Conservation (phyloP, 2,888 invertebrate genomes). For the Ormia ochracea region DNA sequence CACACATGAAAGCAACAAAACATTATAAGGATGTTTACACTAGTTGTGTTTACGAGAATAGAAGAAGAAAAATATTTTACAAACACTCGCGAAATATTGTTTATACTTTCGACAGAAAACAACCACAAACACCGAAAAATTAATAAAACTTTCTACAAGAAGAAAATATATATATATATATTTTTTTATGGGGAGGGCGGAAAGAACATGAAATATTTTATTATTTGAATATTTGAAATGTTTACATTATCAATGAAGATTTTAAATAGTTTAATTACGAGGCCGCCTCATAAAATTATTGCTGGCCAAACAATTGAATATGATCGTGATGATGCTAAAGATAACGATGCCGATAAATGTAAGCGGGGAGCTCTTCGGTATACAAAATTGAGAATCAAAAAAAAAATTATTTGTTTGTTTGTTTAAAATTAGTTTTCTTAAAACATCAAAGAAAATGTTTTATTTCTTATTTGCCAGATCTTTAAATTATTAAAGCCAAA, state of each 20-base stretch:
- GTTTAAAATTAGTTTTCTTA: background rate
- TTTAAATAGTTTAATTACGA: background rate
- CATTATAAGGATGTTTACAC: background rate
- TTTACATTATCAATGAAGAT: slow-evolving; percentile 30
- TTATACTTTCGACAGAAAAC: background rate
- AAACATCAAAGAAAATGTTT: background rate
- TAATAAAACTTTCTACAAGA: background rate
- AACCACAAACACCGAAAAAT: background rate
- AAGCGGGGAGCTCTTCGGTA: background rate
- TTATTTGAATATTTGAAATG: slow-evolving; percentile 26
- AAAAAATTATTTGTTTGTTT: background rate
- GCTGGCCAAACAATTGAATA: too few relatives aligned
- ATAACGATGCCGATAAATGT: background rate
- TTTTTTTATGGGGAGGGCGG: too few relatives aligned
- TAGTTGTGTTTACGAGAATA: background rate
- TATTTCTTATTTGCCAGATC: background rate
- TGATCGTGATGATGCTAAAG: background rate
- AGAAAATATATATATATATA: too few relatives aligned
- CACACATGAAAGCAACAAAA: background rate
- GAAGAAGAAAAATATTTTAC: background rate
- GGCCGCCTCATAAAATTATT: background rate
- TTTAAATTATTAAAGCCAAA: background rate
- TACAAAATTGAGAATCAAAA: background rate
- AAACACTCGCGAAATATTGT: background rate
- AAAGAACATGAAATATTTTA: background rate